Base-by-base conservation (phyloP, 2,888 invertebrate species). In the Allygus modestus region DNA sequence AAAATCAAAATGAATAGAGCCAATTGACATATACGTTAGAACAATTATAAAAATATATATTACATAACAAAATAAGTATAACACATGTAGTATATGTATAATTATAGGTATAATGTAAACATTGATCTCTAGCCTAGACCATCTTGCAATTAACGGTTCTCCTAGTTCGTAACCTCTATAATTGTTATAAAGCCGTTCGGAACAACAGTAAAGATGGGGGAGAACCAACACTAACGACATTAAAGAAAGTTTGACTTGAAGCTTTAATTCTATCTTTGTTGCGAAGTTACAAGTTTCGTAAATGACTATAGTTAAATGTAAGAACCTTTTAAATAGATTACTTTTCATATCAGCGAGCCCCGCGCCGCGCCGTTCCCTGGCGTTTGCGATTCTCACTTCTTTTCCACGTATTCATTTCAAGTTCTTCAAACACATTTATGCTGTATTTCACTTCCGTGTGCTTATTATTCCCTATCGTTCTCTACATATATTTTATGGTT, bases 281-380 rank as follows among this genome's bases (percentile, higher is more conserved):
- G 65, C 65, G 20, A 71, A 71, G 41, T 71, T 71, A 41, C 71
- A 28, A 71, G 37, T 71, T 33, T 41, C 23, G n/a, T 31, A 71
- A 69, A 71, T 23, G 71, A 71, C 71, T 37, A 71, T 71, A 71
- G 71, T 71, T 71, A 71, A 71, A 71, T 41, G 71, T 71, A 23
- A 71, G 41, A 71, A 71, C 37, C 71, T 71, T 71, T 71, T 41
- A 71, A 71, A 37, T 41, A 23, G 37, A 71, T 71, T 71, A 71
- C 71, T 37, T 71, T 41, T 37, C 71, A 71, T 71, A 37, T 71
- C 41, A 11, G 5, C 58, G 23, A 58, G 20, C 23, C 28, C 28
- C 31, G 20, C 58, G 58, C 5, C 11, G 20, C 28, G 9, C 31
- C 31, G 23, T 58, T 23, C 65, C 17, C 17, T 20, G 23, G 54